Percentiles rank a stretch among this genome's conserved stretches.
These are phyloP conservation scores for Myopa testacea DNA, from an alignment of 2,888 invertebrate species.

Conservation along the genomic window DNA sequence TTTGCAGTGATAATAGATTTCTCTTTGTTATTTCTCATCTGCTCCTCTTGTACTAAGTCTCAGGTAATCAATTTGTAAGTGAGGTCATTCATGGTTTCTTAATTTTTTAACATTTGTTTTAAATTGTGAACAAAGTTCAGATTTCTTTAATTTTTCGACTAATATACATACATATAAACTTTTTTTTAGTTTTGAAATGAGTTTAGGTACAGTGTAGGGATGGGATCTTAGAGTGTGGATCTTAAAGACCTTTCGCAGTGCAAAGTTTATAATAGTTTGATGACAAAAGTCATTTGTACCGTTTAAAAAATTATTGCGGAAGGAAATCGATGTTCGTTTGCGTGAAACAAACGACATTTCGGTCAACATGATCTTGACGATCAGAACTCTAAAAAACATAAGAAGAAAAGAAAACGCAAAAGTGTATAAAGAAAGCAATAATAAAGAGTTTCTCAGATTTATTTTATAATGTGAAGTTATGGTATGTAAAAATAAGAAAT, in stretches of 20 bases:
- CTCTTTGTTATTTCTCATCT: neutral
- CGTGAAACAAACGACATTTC: too few relatives aligned
- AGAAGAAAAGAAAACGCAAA: slow-evolving; percentile 21
- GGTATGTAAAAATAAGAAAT: slow-evolving; percentile 29
- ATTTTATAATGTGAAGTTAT: slow-evolving; percentile 29
- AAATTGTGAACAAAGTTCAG: neutral
- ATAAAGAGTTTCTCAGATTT: slow-evolving; percentile 6
- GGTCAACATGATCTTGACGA: neutral
- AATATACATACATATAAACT: neutral
- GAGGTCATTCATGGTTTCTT: too few relatives aligned
- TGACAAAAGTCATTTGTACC: too few relatives aligned
- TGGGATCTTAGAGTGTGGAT: too few relatives aligned
- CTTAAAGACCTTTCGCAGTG: too few relatives aligned
- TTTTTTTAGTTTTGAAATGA: too few relatives aligned
- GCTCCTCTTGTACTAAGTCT: neutral
- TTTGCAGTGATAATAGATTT: neutral
- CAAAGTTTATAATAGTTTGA: too few relatives aligned
- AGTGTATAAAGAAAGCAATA: too few relatives aligned
- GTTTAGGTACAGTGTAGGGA: too few relatives aligned
- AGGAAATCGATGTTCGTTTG: too few relatives aligned
- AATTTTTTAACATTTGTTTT: slow-evolving; percentile 16
- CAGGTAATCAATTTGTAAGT: neutral
- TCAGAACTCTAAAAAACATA: neutral
- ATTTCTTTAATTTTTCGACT: neutral
- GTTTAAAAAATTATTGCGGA: too few relatives aligned